Conservation (phyloP, 2,113 vertebrate genomes). For the Nerophis lumbriciformis region DNA sequence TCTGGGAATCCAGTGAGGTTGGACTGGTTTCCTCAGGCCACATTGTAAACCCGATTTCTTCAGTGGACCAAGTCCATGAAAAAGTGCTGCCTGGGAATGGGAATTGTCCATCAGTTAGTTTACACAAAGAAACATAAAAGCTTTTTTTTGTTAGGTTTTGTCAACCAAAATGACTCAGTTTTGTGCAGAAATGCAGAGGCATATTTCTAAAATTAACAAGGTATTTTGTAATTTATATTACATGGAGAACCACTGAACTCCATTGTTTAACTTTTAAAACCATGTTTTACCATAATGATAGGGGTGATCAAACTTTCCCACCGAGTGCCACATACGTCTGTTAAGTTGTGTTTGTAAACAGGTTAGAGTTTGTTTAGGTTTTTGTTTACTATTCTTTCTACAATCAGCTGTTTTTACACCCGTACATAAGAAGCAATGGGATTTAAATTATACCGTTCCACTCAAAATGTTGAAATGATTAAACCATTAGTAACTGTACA, state of each 20-base stretch:
- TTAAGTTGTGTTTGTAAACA: too few relatives aligned
- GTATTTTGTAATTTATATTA: not conserved
- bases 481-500: too few relatives aligned
- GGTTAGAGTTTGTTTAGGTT: too few relatives aligned
- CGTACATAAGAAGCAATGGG: too few relatives aligned
- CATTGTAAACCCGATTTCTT: constrained; percentile 4
- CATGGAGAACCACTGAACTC: not conserved
- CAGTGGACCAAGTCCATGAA: not conserved
- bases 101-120: not conserved
- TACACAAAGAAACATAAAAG: constrained; percentile 1
- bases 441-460: too few relatives aligned
- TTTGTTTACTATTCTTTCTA: too few relatives aligned
- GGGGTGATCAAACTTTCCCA: too few relatives aligned
- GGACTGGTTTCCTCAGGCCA: not conserved
- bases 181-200: not conserved
- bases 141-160: not conserved
- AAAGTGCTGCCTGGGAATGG: constrained; percentile 4
- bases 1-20: constrained; percentile 6
- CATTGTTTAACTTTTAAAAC: not conserved
- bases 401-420: too few relatives aligned
- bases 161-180: not conserved
- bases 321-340: too few relatives aligned
- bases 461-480: too few relatives aligned
- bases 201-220: not conserved
- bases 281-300: too few relatives aligned